Evolutionary conservation across 2,113 vertebrate species (phyloP), one percentile per base, ranked within the genome.

Genomic region (Brachirus orientalis): DNA sequence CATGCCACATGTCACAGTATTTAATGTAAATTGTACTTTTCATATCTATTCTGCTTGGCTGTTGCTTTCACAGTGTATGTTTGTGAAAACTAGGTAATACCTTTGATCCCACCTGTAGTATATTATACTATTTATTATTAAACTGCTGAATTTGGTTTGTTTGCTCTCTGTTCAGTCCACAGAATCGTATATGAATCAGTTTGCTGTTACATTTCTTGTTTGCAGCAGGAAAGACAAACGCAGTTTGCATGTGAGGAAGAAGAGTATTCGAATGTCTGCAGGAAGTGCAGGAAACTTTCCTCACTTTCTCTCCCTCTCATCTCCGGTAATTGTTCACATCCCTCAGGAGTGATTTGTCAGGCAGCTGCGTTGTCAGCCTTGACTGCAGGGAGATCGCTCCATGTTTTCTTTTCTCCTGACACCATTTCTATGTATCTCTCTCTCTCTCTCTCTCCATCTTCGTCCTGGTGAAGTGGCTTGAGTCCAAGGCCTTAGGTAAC

Each of bases 401-500:
- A 67, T 72, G 63, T 66, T 63, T 66, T 70, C 58, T 66, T 70
- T 64, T 61, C 80, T 79, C 72, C 17, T 55, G 53, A 68, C 70
- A 84, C 57, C 46, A 9, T 69, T 73, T 57, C 35, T 40, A 70
- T 78, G 44, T 28, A 3, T 28, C 28, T 6, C 28, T 2, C 28
- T 2, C 28, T 28, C 28, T 2, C 28, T 76, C 63, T 75, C 59
- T 73, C 66, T 77, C 44, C 41, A 46, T 75, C 72, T 65, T 54
- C 37, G 19, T 69, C 14, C 46, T 1, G 28, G 20, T 72, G 52
- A 76, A 69, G 71, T 77, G 63, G 69, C 80, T 19, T 12, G 18
- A 73, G 62, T 58, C 75, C 79, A 77, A 71, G 74, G 75, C 75
- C 85, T 82, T 68, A 50, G 86, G 70, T 77, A 77, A 64, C 69